Conservation (phyloP, 2,797 vertebrate genomes). For the Hippopotamyrus pictus region DNA sequence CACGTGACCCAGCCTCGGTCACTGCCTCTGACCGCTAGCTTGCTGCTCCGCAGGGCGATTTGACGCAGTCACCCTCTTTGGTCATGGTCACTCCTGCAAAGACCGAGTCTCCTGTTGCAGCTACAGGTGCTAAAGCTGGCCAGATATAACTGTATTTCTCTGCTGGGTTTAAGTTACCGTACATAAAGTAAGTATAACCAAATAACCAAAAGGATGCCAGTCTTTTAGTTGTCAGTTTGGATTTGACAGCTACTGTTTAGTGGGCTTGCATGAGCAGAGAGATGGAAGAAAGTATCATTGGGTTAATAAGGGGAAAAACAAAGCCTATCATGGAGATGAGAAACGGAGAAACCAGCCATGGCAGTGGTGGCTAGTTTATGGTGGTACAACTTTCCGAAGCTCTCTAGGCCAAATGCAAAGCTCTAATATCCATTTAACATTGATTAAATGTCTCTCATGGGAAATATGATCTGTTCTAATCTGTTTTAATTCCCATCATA, state of each 20-base stretch:
- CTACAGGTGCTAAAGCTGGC: background rate
- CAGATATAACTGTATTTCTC: background rate
- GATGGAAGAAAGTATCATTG: background rate
- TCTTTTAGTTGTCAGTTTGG: background rate
- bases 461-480: conserved; percentile 34
- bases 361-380: background rate
- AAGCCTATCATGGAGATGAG: background rate
- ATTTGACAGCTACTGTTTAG: background rate
- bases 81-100: background rate
- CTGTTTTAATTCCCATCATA: conserved; percentile 28
- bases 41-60: too few species aligned
- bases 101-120: background rate
- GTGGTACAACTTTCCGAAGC: background rate
- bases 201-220: background rate
- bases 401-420: background rate
- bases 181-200: background rate
- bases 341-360: background rate
- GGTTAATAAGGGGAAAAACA: background rate
- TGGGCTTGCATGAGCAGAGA: background rate
- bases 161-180: background rate
- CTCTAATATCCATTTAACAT: background rate
- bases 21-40: background rate
- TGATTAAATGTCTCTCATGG: conserved; percentile 8
- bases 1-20: background rate
- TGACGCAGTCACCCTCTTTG: background rate